These are phyloP conservation scores for Pogonocichla stellata DNA, from an alignment of 2,113 vertebrate genomes.

Conservation along the genomic window DNA sequence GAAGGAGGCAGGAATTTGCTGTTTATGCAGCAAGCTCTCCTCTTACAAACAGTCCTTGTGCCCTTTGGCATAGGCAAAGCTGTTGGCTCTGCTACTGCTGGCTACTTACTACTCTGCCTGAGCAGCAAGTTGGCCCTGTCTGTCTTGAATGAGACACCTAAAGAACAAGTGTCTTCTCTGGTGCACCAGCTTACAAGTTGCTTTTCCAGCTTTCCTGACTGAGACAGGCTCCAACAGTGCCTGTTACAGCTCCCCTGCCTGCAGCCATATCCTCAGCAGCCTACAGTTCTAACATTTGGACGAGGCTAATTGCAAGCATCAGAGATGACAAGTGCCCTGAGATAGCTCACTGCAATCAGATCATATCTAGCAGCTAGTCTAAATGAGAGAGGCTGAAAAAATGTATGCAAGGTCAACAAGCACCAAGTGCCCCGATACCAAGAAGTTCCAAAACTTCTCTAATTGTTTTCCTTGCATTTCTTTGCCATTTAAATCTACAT, in stretches of 20 bases:
- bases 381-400: background rate
- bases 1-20: background rate
- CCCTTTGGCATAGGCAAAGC: slow-evolving; percentile 1
- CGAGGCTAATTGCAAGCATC: background rate
- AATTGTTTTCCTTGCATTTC: background rate
- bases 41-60: background rate
- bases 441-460: background rate
- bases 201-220: background rate
- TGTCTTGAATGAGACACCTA: background rate
- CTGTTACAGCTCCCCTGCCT: fast-evolving
- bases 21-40: background rate
- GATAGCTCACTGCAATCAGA: background rate
- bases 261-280: background rate
- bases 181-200: background rate
- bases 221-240: background rate
- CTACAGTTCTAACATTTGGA: background rate
- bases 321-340: background rate
- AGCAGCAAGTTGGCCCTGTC: background rate
- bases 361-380: background rate
- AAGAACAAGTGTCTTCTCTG: background rate
- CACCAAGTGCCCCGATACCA: background rate
- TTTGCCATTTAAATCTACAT: background rate
- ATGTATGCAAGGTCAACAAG: background rate
- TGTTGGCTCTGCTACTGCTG: background rate
- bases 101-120: background rate